A percentile compares a stretch with the other conserved stretches of the same genome.
Evolutionary conservation across 2,113 vertebrate species (phyloP).

Genomic region (Malurus alboscapulatus): DNA sequence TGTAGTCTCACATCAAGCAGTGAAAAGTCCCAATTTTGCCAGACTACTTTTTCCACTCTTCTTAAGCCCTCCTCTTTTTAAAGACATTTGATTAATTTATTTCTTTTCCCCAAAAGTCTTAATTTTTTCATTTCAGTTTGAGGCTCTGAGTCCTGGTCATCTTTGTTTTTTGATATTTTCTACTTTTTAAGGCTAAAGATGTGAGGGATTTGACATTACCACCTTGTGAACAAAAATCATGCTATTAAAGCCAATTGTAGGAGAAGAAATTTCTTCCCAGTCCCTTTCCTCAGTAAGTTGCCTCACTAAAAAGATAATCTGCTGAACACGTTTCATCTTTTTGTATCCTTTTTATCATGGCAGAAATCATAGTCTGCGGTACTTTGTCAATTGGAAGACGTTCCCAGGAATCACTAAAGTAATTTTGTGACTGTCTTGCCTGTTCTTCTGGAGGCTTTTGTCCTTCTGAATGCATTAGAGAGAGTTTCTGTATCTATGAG

Average conservation of each 20-base stretch:
- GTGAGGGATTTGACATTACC: background rate
- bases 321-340: background rate
- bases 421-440: background rate
- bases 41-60: background rate
- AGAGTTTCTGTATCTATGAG: background rate
- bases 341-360: background rate
- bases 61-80: background rate
- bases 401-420: background rate
- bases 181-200: background rate
- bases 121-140: background rate
- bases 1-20: background rate
- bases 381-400: background rate
- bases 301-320: background rate
- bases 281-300: background rate
- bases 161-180: background rate
- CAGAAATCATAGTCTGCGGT: background rate
- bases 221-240: background rate
- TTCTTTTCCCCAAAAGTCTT: background rate
- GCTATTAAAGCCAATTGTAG: background rate
- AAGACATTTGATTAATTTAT: background rate
- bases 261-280: background rate
- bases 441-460: background rate
- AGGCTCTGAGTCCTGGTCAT: background rate
- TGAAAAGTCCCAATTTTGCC: accelerated
- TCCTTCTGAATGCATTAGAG: background rate